Evolutionary conservation across 2,888 invertebrate species (phyloP).

Genomic region (Nomada ruficornis): DNA sequence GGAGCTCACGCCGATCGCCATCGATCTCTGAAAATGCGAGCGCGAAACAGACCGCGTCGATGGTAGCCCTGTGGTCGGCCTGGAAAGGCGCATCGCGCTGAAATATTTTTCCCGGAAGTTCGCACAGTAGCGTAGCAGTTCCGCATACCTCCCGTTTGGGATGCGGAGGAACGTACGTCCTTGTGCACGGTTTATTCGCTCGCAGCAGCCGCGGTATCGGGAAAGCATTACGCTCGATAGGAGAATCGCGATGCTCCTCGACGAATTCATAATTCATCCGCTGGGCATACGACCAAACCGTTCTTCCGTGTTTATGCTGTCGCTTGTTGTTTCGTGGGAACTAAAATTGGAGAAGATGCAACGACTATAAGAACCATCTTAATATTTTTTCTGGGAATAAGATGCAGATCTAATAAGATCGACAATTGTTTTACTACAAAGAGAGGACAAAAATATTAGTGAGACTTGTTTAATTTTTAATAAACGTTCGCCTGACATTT

Average conservation of each 20-base stretch:
- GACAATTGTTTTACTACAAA: no score
- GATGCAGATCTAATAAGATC: no score
- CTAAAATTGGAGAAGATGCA: constrained; percentile 19
- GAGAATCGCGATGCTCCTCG: constrained; percentile 43
- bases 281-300: constrained; percentile 13
- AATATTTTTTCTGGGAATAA: no score
- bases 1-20: no score
- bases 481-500: no score
- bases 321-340: not conserved
- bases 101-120: constrained; percentile 36
- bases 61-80: constrained; percentile 13
- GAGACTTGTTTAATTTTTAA: no score
- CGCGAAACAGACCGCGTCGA: not conserved
- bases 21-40: not conserved
- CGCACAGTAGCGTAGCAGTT: not conserved
- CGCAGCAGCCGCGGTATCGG: constrained; percentile 35
- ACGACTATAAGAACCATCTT: no score
- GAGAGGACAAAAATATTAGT: no score
- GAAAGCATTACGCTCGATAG: constrained; percentile 55
- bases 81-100: constrained; percentile 7
- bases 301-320: constrained; percentile 21
- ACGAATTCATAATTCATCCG: constrained; percentile 54
- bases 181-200: constrained; percentile 13
- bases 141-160: constrained; percentile 22
- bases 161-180: constrained; percentile 16